Conservation (phyloP, 2,797 vertebrate species). For the Gambelia wislizenii region DNA sequence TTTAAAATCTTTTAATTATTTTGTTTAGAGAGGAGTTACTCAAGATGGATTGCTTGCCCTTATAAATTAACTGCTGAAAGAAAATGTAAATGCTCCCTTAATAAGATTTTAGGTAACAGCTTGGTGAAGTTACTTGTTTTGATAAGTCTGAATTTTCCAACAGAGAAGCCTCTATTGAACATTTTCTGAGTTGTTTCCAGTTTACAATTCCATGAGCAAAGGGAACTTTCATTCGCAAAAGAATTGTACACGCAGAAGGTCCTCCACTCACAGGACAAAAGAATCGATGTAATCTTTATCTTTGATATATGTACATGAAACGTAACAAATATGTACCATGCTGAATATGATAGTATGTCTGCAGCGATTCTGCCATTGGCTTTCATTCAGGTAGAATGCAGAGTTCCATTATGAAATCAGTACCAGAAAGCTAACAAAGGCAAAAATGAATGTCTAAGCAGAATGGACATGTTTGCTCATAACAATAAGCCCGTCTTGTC, state of each 20-base stretch:
- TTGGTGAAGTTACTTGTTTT: constrained; percentile 4
- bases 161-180: not conserved
- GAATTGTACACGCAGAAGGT: not conserved
- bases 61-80: constrained; percentile 82
- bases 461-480: not conserved
- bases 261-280: not conserved
- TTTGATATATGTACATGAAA: not conserved
- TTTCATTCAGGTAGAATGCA: not conserved
- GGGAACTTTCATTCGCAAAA: not conserved
- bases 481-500: not conserved
- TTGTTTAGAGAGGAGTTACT: constrained; percentile 86
- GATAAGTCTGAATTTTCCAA: constrained; percentile 8
- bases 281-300: not conserved
- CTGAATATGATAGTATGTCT: not conserved
- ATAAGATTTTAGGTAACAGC: constrained; percentile 87
- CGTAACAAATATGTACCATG: not conserved
- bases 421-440: not conserved
- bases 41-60: constrained; percentile 90
- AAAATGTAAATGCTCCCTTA: constrained; percentile 86
- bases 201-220: not conserved
- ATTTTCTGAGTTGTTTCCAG: not conserved
- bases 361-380: not conserved
- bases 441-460: not conserved
- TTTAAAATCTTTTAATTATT: constrained; percentile 27
- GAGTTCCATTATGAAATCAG: not conserved